These are phyloP conservation scores for Tetrao urogallus DNA, from an alignment of 2,113 vertebrate genomes.

Conservation along the genomic window DNA sequence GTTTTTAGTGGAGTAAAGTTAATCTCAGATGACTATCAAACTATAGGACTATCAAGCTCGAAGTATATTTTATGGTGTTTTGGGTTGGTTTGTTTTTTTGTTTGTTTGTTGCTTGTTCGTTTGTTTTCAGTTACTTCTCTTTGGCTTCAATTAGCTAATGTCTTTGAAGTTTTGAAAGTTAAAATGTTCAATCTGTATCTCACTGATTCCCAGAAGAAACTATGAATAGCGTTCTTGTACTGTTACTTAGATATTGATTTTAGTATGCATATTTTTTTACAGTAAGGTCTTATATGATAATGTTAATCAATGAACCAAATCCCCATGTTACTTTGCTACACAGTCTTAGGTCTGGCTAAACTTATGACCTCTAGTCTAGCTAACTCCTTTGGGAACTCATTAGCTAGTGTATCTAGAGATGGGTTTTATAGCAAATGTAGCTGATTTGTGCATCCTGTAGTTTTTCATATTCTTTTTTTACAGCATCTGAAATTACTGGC, in stretches of 20 bases:
- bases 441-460: neutral
- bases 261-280: neutral
- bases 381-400: conserved; percentile 54
- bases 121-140: neutral
- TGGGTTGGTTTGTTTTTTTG: neutral
- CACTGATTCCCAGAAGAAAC: neutral
- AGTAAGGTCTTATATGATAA: neutral
- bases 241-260: neutral
- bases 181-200: neutral
- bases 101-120: neutral
- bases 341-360: conserved; percentile 7
- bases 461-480: neutral
- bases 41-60: neutral
- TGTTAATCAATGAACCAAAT: conserved; percentile 5
- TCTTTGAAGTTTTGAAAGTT: neutral
- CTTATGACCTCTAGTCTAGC: neutral
- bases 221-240: neutral
- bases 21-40: neutral
- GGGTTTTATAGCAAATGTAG: neutral
- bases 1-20: neutral
- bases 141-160: neutral
- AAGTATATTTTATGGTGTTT: neutral
- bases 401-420: neutral
- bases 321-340: neutral
- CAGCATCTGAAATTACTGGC: neutral